Conservation (phyloP, 2,888 invertebrate species). For the Formica aserva region DNA sequence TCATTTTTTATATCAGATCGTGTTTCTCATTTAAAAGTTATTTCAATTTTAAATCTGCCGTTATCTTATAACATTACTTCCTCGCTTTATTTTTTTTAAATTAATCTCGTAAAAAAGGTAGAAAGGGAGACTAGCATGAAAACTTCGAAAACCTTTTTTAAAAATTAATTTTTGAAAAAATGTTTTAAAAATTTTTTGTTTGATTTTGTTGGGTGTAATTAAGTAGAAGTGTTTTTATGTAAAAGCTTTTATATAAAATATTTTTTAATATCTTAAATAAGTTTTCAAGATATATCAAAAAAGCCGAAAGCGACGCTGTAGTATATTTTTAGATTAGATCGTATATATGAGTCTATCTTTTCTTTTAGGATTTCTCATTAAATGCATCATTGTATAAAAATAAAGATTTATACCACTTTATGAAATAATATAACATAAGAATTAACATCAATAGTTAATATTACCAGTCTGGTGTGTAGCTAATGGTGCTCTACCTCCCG, state of each 20-base stretch:
- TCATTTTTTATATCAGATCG: not conserved
- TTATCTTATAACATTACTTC: not conserved
- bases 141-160: no score
- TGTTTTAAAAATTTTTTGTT: no score
- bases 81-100: not conserved
- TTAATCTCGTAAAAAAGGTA: not conserved
- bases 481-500: slow-evolving; percentile 79
- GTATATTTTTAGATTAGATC: not conserved
- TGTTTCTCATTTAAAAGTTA: not conserved
- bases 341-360: not conserved
- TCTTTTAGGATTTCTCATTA: not conserved
- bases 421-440: not conserved
- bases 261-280: no score
- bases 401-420: not conserved
- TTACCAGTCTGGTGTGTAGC: slow-evolving; percentile 82
- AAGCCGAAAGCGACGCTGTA: no score
- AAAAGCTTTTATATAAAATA: no score
- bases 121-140: not conserved
- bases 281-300: no score
- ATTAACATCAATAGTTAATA: not conserved
- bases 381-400: not conserved
- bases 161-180: no score
- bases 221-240: no score
- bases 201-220: no score
- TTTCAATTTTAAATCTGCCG: not conserved